phyloP scores from a whole-genome alignment of 2,797 vertebrate species.

The Gouania willdenowi region DNA sequence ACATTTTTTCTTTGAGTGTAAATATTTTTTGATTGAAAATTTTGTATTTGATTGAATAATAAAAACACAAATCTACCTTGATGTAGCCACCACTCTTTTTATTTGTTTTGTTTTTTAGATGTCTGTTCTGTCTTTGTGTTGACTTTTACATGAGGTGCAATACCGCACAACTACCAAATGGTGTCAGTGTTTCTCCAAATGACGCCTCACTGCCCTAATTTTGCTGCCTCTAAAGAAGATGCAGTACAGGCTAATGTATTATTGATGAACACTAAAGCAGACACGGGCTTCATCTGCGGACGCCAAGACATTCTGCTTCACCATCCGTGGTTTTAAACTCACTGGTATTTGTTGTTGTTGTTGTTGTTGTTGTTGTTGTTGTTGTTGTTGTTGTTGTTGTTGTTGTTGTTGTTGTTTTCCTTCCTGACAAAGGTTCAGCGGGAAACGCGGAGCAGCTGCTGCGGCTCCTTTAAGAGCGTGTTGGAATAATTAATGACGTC shows the following conservation, averaged over 20 bases:
- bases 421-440: constrained; percentile 35
- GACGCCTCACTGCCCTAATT: background rate
- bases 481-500: constrained; percentile 73
- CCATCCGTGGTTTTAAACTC: background rate
- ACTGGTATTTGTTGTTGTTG: too few relatives aligned
- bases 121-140: too few relatives aligned
- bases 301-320: accelerated
- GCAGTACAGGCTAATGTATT: background rate
- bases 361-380: too few relatives aligned
- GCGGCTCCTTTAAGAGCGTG: constrained; percentile 68
- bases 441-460: background rate
- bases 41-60: too few relatives aligned
- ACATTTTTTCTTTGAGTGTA: too few relatives aligned
- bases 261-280: background rate
- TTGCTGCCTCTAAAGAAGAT: constrained; percentile 13
- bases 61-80: too few relatives aligned
- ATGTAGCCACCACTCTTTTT: too few relatives aligned
- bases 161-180: constrained; percentile 19
- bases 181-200: constrained; percentile 49
- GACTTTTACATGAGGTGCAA: too few relatives aligned
- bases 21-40: too few relatives aligned
- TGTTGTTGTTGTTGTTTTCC: background rate
- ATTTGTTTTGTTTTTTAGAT: too few relatives aligned
- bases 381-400: too few relatives aligned
- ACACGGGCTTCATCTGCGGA: background rate